These are phyloP conservation scores for Gallinago undulata DNA, from an alignment of 2,113 vertebrate species.

Conservation along the genomic window DNA sequence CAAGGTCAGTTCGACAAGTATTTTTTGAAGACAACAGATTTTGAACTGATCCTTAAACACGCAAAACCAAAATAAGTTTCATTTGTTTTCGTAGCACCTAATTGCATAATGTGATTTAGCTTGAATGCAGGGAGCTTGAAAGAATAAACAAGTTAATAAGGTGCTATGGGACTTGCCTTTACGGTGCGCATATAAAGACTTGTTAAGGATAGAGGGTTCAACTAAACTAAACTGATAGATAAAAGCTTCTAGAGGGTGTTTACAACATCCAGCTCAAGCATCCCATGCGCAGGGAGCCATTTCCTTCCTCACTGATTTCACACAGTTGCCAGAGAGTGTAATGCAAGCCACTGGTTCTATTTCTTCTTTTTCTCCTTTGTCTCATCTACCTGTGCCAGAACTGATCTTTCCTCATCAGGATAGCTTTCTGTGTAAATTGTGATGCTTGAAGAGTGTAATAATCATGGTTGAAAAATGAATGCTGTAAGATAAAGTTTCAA, in stretches of 20 bases:
- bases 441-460: neutral
- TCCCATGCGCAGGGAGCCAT: neutral
- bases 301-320: neutral
- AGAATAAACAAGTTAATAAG: slow-evolving; percentile 77
- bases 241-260: slow-evolving; percentile 34
- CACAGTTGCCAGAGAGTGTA: neutral
- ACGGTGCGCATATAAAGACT: slow-evolving; percentile 36
- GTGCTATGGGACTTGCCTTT: slow-evolving; percentile 59
- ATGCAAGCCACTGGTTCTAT: neutral
- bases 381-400: neutral
- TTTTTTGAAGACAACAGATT: neutral
- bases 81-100: slow-evolving; percentile 43
- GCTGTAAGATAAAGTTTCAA: neutral
- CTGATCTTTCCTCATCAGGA: neutral
- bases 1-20: neutral
- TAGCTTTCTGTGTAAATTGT: neutral
- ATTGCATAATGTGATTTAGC: slow-evolving; percentile 36
- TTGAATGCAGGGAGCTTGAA: slow-evolving; percentile 39
- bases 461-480: neutral
- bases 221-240: neutral
- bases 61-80: neutral
- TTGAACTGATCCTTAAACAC: neutral
- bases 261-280: neutral
- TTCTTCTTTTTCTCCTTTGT: neutral
- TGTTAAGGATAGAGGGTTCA: slow-evolving; percentile 45